Percentiles rank a stretch among this genome's conserved stretches.
Evolutionary conservation across 1,140 invertebrate genomes (phyloP).

Genomic region (Magallana angulata): DNA sequence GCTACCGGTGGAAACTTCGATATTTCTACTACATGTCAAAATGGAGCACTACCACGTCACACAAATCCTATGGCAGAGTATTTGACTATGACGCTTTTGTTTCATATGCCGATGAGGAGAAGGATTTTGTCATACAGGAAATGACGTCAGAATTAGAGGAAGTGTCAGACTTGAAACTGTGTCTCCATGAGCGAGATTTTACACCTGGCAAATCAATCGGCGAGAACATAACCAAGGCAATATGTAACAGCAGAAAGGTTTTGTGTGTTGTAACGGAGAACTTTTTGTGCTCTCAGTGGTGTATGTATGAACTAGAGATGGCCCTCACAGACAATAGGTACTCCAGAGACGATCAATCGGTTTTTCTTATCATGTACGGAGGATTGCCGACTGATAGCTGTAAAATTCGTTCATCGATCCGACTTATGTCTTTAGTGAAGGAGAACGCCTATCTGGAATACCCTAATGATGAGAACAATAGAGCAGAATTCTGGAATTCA

Average conservation of each 20-base stretch:
- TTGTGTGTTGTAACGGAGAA: constrained; percentile 64
- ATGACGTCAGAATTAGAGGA: constrained; percentile 45
- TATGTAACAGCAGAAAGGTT: constrained; percentile 64
- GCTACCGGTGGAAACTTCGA: constrained; percentile 65
- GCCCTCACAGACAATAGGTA: constrained; percentile 36
- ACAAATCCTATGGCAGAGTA: not conserved
- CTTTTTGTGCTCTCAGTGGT: constrained; percentile 66
- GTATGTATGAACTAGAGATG: constrained; percentile 78
- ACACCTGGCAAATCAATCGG: constrained; percentile 61
- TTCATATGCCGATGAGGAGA: constrained; percentile 53
- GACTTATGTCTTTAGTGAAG: not conserved
- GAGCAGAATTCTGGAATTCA: not conserved
- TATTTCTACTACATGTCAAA: constrained; percentile 67
- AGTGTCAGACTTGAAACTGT: constrained; percentile 53
- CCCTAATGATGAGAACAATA: not conserved
- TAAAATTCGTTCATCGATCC: not conserved
- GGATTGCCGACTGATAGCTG: not conserved
- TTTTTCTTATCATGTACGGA: not conserved
- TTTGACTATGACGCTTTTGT: constrained; percentile 51
- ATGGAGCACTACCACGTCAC: not conserved
- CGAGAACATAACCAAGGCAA: constrained; percentile 65
- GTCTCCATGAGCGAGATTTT: constrained; percentile 73
- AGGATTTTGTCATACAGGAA: constrained; percentile 27
- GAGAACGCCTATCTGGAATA: constrained; percentile 5
- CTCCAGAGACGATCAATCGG: not conserved